Conservation (phyloP, 2,797 vertebrate species). For the Microchirus variegatus region DNA sequence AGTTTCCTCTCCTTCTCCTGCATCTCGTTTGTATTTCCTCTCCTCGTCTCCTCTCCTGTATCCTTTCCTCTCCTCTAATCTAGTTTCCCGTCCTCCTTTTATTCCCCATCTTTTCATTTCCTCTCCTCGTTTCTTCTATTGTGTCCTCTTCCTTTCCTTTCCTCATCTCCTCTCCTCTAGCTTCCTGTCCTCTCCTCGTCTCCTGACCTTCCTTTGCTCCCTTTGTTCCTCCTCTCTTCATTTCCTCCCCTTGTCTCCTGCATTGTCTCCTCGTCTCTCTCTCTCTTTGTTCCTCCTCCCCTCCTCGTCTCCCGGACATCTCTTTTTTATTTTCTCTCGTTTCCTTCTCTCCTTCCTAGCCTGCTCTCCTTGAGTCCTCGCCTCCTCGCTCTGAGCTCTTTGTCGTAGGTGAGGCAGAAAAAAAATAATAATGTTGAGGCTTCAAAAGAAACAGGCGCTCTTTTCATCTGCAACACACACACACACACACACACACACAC, state of each 20-base stretch:
- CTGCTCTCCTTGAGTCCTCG: no score
- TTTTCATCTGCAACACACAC: constrained; percentile 32
- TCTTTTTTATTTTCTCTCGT: no score
- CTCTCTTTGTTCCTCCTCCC: no score
- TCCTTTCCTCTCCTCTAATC: no score
- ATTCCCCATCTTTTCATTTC: neutral
- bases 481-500: constrained; percentile 5
- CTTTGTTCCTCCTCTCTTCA: neutral
- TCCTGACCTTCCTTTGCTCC: neutral
- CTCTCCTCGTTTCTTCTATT: neutral
- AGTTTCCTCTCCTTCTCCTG: no score
- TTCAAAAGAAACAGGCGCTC: constrained; percentile 52
- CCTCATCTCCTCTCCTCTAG: neutral
- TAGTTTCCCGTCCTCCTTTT: no score
- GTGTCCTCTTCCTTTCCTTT: neutral
- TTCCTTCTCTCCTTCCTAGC: no score
- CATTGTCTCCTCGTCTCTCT: neutral
- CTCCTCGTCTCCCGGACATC: no score
- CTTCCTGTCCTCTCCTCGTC: no score
- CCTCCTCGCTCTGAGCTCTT: constrained; percentile 20
- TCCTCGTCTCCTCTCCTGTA: no score
- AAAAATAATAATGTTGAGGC: constrained; percentile 15
- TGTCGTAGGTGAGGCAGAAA: constrained; percentile 37
- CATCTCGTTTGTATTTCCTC: no score
- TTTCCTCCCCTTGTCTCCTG: no score